Conservation (phyloP, 2,888 invertebrate species). For the Xestobium rufovillosum region DNA sequence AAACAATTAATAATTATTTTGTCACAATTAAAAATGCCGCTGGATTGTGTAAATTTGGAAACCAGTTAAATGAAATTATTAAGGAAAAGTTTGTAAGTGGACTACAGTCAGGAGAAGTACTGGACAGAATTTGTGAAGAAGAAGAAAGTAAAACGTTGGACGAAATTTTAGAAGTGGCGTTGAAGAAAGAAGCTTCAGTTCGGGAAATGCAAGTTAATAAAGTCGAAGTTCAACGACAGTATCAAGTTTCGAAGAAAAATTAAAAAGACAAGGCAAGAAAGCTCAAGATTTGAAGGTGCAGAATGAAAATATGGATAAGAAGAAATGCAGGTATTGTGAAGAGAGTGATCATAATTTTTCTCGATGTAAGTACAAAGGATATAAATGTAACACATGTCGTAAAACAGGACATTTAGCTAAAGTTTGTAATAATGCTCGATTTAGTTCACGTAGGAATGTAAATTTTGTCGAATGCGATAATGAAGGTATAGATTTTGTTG, state of each 20-base stretch:
- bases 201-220: too few relatives aligned
- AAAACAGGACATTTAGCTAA: constrained; percentile 10
- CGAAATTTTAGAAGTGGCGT: constrained; percentile 13
- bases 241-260: too few relatives aligned
- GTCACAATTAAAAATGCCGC: constrained; percentile 22
- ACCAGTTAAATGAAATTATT: constrained; percentile 12
- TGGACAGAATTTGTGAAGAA: constrained; percentile 23
- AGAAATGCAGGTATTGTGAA: too few relatives aligned
- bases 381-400: constrained; percentile 9
- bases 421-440: constrained; percentile 10
- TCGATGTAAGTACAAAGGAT: constrained; percentile 10
- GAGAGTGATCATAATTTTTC: constrained; percentile 6
- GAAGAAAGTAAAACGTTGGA: constrained; percentile 8
- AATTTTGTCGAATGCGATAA: too few relatives aligned
- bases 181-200: constrained; percentile 15
- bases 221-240: too few relatives aligned
- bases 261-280: too few relatives aligned
- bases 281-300: too few relatives aligned
- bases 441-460: too few relatives aligned
- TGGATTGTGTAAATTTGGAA: constrained; percentile 25
- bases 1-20: constrained; percentile 21
- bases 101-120: constrained; percentile 13
- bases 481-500: too few relatives aligned
- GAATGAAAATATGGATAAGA: too few relatives aligned
- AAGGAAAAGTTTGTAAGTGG: constrained; percentile 21